A percentile compares a stretch with the other conserved stretches of the same genome.
Evolutionary conservation across 2,797 vertebrate genomes (phyloP).

Genomic region (Agapornis canus): DNA sequence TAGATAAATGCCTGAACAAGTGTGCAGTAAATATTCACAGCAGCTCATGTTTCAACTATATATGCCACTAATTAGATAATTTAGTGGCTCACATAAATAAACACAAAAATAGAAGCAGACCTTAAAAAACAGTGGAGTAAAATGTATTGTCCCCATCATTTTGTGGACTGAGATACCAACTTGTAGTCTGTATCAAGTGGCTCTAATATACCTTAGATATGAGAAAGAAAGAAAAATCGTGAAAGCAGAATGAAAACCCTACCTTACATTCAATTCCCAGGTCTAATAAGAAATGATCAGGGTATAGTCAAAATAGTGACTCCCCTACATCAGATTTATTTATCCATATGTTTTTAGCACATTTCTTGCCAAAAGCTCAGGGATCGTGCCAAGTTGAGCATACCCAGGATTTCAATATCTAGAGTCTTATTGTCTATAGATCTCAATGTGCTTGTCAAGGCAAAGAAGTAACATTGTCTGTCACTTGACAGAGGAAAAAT

Average conservation of each 20-base stretch:
- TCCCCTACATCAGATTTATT: rapidly evolving
- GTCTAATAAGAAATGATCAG: not conserved
- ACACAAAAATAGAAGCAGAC: constrained; percentile 75
- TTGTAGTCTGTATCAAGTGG: not conserved
- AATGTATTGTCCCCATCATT: constrained; percentile 12
- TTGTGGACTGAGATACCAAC: not conserved
- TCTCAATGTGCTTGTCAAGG: not conserved
- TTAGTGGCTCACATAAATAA: constrained; percentile 83
- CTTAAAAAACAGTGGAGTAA: constrained; percentile 49
- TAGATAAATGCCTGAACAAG: constrained; percentile 84
- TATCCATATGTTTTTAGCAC: not conserved
- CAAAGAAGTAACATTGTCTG: not conserved
- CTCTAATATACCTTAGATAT: not conserved
- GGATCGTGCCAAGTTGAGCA: not conserved
- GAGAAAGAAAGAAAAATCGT: not conserved
- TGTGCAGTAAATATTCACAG: constrained; percentile 83
- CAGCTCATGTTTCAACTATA: constrained; percentile 81
- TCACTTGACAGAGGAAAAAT: not conserved
- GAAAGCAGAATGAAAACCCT: not conserved
- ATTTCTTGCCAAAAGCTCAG: not conserved
- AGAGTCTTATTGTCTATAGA: not conserved
- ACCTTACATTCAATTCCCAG: not conserved
- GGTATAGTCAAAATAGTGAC: not conserved
- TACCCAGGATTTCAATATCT: not conserved
- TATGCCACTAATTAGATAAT: constrained; percentile 86